Evolutionary conservation across 2,797 vertebrate genomes (phyloP), one percentile per base, ranked within the genome.

Genomic region (Molossus molossus): DNA sequence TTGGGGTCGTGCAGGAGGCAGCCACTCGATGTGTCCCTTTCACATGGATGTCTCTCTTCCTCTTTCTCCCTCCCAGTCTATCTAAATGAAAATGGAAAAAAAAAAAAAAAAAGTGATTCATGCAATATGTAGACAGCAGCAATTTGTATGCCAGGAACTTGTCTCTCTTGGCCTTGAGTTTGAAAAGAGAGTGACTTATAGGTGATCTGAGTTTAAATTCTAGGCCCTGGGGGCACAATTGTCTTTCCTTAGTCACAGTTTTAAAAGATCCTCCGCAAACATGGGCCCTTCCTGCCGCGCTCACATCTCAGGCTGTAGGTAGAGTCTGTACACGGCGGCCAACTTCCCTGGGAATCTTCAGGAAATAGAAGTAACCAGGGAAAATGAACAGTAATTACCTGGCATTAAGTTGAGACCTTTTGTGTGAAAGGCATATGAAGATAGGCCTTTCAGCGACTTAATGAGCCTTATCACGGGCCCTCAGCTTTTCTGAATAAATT

Each of bases 401-500:
- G 90, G 91, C 96, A 97, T 97, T 98, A 97, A 95, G 95, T 96
- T 94, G 94, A 97, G 94, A 96, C 97, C 96, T 96, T 97, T 96
- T 95, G 88, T 97, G 82, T 96, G 97, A 96, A 96, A 98, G 92
- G 94, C 94, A 81, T 81, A 37, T 95, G 97, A 97, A 97, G 97
- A 97, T 92, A 97, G 93, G 93, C 73, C 95, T 96, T 96, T 97
- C 95, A 83, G 80, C 0, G 3, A 96, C 86, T 97, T 97, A 97
- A 97, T 97, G 95, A 98, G 95, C 90, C 97, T 97, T 97, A 97
- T 98, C 96, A 96, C 8, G 17, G 72, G 88, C 91, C 95, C 90
- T 97, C 97, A 97, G 97, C 84, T 97, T 97, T 97, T 94, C 97
- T 88, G 95, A 97, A 97, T 96, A 97, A 95, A 97, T 96, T 91